Evolutionary conservation across 2,113 vertebrate genomes (phyloP), one percentile per base, ranked within the genome.

Genomic region (Takifugu flavidus): DNA sequence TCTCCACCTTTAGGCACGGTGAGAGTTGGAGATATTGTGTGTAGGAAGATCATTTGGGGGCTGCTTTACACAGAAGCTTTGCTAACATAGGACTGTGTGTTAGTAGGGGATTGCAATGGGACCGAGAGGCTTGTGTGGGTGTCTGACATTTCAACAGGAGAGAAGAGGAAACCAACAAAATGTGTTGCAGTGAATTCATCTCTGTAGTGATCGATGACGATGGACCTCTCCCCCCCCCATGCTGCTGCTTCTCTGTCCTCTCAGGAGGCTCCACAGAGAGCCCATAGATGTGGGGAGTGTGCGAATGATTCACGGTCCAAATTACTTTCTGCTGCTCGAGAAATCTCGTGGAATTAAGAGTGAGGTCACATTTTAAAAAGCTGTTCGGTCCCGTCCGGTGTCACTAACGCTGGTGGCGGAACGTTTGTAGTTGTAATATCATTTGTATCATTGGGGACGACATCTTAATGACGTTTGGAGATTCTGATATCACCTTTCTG

Each of bases 141-240:
- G 71, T 79, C 57, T 82, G 77, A 80, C 81, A 80, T 81, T 77
- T 86, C 57, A 59, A 67, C 68, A 73, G 51, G 53, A 62, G 65
- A 61, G 56, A 26, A 51, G 42, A 72, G 67, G 57, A 82, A 79
- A 71, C 49, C 42, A 31, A 5, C 2, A 61, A 75, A 49, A 67
- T 70, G 26, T 56, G 8, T 62, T 74, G 58, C 53, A 59, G 65
- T 77, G 51, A 67, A 74, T 68, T 31, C 0, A 25, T 57, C 59
- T 79, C 67, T 53, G 60, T 58, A 53, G 53, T 72, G 74, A 77
- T 74, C 64, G 29, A 50, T 63, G 72, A 43, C 56, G 14, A 25
- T 51, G 2, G 34, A 62, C 15, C 7, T 0, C 53, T 54, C 25
- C 59, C 52, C 47, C 64, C 15, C 60, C 2, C 6, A 20, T 20